These are phyloP conservation scores for Lindbergichthys nudifrons DNA, from an alignment of 2,797 vertebrate species.

Conservation along the genomic window DNA sequence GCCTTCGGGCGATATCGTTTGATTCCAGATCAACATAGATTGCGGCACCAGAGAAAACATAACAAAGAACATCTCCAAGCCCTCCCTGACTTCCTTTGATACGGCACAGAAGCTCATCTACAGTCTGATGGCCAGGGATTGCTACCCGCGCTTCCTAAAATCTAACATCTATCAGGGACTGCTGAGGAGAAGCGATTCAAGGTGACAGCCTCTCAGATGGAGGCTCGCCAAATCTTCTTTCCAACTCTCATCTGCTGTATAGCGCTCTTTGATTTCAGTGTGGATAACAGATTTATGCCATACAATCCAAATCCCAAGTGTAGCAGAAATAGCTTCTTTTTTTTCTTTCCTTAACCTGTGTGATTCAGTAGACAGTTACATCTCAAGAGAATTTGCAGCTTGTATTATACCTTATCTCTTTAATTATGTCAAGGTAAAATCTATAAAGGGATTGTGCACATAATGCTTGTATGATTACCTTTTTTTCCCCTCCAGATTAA, in stretches of 20 bases:
- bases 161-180: slow-evolving; percentile 92
- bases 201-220: slow-evolving; percentile 72
- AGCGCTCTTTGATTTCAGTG: slow-evolving; percentile 55
- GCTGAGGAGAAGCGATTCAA: slow-evolving; percentile 85
- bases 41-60: slow-evolving; percentile 91
- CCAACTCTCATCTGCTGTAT: slow-evolving; percentile 56
- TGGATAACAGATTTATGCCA: slow-evolving; percentile 70
- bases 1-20: slow-evolving; percentile 43
- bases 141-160: slow-evolving; percentile 94
- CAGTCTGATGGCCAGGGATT: slow-evolving; percentile 95
- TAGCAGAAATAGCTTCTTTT: slow-evolving; percentile 52
- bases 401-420: slow-evolving; percentile 50
- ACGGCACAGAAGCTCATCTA: slow-evolving; percentile 93
- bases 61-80: slow-evolving; percentile 90
- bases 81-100: slow-evolving; percentile 92
- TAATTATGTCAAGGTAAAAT: slow-evolving; percentile 35
- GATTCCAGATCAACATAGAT: slow-evolving; percentile 95
- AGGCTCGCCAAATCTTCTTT: slow-evolving; percentile 41
- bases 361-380: slow-evolving; percentile 66
- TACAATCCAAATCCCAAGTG: slow-evolving; percentile 38
- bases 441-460: slow-evolving; percentile 35
- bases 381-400: slow-evolving; percentile 42
- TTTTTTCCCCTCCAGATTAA: slow-evolving; percentile 20
- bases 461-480: slow-evolving; percentile 28
- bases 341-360: slow-evolving; percentile 39